Conservation (phyloP, 2,888 invertebrate genomes). For the Uropetala carovei region DNA sequence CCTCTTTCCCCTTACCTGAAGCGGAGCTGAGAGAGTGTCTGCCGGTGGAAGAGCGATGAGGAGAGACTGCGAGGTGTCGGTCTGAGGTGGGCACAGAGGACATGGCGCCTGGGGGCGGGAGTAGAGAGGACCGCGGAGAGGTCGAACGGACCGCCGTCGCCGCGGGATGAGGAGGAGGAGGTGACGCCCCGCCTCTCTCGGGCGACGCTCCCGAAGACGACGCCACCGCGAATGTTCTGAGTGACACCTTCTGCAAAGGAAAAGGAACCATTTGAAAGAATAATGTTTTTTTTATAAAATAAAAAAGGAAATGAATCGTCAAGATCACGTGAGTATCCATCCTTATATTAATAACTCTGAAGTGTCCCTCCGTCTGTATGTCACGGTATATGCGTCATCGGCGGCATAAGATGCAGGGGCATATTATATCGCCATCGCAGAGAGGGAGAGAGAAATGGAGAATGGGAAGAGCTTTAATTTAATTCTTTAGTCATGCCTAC, state of each 20-base stretch:
- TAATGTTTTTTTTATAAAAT: background rate
- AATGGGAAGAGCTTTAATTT: too few species aligned
- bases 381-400: too few species aligned
- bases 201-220: background rate
- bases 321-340: too few species aligned
- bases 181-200: background rate
- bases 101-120: background rate
- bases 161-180: background rate
- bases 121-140: slow-evolving; percentile 4
- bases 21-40: slow-evolving; percentile 76
- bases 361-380: too few species aligned
- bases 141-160: slow-evolving; percentile 73
- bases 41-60: slow-evolving; percentile 74
- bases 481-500: too few species aligned
- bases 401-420: too few species aligned
- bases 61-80: slow-evolving; percentile 55
- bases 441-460: too few species aligned
- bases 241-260: background rate
- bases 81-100: slow-evolving; percentile 36
- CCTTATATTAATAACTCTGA: too few species aligned
- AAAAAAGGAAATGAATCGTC: background rate
- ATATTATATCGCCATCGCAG: too few species aligned
- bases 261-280: background rate
- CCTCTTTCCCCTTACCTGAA: slow-evolving; percentile 73
- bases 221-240: slow-evolving; percentile 29